Percentiles rank a stretch among this genome's conserved stretches.
Conservation (phyloP, 2,888 invertebrate genomes). For the Dermolepida albohirtum region DNA sequence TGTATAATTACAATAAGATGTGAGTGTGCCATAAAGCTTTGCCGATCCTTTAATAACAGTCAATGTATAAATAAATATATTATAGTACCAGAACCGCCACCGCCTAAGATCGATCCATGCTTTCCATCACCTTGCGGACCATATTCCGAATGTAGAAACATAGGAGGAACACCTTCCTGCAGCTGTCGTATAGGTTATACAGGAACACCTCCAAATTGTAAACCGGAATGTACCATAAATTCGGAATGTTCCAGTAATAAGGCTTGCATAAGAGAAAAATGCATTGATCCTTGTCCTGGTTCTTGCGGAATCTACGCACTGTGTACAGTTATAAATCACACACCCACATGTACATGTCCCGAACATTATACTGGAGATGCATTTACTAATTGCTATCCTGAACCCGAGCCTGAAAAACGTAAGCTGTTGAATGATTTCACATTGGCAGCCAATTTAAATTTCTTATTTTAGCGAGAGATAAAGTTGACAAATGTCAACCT, state of each 20-base stretch:
- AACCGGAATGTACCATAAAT: slow-evolving; percentile 72
- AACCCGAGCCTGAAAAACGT: slow-evolving; percentile 54
- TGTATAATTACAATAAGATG: slow-evolving; percentile 62
- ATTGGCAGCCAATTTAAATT: not conserved
- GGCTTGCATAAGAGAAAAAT: slow-evolving; percentile 82
- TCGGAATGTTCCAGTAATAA: slow-evolving; percentile 80
- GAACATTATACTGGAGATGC: slow-evolving; percentile 80
- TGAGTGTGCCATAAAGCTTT: not conserved
- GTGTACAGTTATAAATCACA: slow-evolving; percentile 81
- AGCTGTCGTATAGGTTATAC: slow-evolving; percentile 76
- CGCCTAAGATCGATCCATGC: slow-evolving; percentile 56
- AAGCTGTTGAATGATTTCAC: slow-evolving; percentile 18
- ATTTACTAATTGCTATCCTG: slow-evolving; percentile 69
- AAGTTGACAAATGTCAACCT: slow-evolving; percentile 76
- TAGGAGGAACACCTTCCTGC: slow-evolving; percentile 78
- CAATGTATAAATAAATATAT: slow-evolving; percentile 18
- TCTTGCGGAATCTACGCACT: slow-evolving; percentile 81
- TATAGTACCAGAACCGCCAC: slow-evolving; percentile 51
- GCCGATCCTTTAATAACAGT: not conserved
- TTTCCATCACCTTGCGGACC: slow-evolving; percentile 64
- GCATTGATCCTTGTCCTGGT: slow-evolving; percentile 84
- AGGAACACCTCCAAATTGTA: slow-evolving; percentile 74
- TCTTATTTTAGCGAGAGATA: slow-evolving; percentile 45
- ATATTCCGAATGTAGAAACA: slow-evolving; percentile 72
- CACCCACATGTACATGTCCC: slow-evolving; percentile 79